Evolutionary conservation across 1,140 invertebrate species (phyloP).

Genomic region (Aphaenogaster rudis): DNA sequence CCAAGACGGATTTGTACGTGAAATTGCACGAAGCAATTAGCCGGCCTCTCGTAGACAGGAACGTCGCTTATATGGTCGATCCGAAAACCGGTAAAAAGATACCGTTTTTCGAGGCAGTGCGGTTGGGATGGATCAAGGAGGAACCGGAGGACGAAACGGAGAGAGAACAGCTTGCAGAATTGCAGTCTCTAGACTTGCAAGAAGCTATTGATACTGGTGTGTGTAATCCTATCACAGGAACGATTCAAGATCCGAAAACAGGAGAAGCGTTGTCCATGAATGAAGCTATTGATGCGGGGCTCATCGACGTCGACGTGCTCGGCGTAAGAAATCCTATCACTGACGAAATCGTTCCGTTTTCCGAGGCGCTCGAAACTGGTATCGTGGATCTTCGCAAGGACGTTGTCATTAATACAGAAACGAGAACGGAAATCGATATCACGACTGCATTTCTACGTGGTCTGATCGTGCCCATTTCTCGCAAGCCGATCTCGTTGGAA

Average conservation of each 20-base stretch:
- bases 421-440: slow-evolving; percentile 90
- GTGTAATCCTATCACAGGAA: slow-evolving; percentile 89
- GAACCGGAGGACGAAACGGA: neutral
- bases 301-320: slow-evolving; percentile 92
- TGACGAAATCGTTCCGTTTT: slow-evolving; percentile 91
- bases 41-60: slow-evolving; percentile 91
- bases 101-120: slow-evolving; percentile 94
- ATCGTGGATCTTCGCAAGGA: slow-evolving; percentile 92
- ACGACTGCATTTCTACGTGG: slow-evolving; percentile 91
- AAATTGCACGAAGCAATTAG: slow-evolving; percentile 92
- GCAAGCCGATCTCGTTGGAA: slow-evolving; percentile 92
- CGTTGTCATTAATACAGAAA: slow-evolving; percentile 90
- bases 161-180: neutral
- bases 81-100: slow-evolving; percentile 93
- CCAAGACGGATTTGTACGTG: slow-evolving; percentile 90
- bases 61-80: slow-evolving; percentile 94
- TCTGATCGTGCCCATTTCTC: slow-evolving; percentile 89
- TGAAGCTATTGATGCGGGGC: slow-evolving; percentile 91
- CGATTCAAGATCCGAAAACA: slow-evolving; percentile 89
- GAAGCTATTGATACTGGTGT: slow-evolving; percentile 90
- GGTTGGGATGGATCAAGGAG: slow-evolving; percentile 89
- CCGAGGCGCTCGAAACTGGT: slow-evolving; percentile 92
- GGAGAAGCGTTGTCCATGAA: slow-evolving; percentile 89
- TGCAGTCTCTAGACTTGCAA: slow-evolving; percentile 88
- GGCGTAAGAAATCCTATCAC: slow-evolving; percentile 90